phyloP scores from a whole-genome alignment of 2,113 vertebrate genomes.

The Symphodus melops region DNA sequence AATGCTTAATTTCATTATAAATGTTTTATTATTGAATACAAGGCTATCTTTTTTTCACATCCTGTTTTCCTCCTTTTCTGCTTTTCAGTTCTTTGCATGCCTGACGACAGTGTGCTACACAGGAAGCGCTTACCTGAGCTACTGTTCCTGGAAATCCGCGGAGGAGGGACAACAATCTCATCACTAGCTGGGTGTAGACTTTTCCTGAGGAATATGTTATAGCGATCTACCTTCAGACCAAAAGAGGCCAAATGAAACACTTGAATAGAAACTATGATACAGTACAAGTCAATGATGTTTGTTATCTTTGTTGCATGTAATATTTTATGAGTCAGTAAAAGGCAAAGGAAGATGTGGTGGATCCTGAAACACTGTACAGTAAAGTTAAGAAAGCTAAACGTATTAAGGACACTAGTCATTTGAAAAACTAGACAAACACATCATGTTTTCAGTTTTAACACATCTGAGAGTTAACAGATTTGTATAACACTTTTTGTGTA shows the following conservation, averaged over 20 bases:
- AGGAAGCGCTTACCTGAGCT: conserved; percentile 89
- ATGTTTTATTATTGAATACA: too few species aligned
- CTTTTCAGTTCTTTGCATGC: conserved; percentile 86
- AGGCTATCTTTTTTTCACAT: neutral
- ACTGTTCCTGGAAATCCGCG: conserved; percentile 86
- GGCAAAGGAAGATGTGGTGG: neutral
- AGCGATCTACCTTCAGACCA: neutral
- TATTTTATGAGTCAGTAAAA: too few species aligned
- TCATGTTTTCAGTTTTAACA: too few species aligned
- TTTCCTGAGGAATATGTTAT: neutral
- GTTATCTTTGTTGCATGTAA: too few species aligned
- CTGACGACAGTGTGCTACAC: conserved; percentile 91
- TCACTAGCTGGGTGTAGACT: neutral
- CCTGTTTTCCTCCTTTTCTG: neutral
- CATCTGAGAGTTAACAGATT: too few species aligned
- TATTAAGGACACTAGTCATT: neutral
- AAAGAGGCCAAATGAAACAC: neutral
- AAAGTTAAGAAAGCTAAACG: neutral
- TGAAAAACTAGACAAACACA: too few species aligned
- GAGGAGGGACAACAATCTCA: conserved; percentile 67
- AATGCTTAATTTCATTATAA: too few species aligned
- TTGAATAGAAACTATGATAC: too few species aligned
- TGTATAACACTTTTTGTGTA: too few species aligned
- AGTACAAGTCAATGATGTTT: too few species aligned
- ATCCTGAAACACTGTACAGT: neutral